Evolutionary conservation across 35 echinoderm and acorn worm species (phyloP), one percentile per base, ranked within the genome.

Genomic region (Heliocidaris tuberculata): DNA sequence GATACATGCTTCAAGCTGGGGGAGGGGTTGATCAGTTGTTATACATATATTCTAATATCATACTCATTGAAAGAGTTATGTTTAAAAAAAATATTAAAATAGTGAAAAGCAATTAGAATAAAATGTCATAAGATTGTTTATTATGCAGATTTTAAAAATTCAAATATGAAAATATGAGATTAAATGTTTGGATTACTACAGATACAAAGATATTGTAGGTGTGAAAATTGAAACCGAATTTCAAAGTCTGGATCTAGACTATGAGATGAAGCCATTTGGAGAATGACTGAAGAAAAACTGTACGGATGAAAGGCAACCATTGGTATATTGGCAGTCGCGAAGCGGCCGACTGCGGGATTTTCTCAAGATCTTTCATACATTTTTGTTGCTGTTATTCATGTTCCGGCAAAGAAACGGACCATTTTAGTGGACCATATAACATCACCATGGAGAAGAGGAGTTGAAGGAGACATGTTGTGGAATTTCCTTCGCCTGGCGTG

Each of bases 401-500:
- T 93, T 93, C 32, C 27, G 19, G 91, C 31, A 49, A n/a, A 59
- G 47, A 93, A 49, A 49, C 3, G 91, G 91, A 93, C 91, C 91
- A 93, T 93, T 50, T 49, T 59, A 59, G 91, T 89, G 91, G 91
- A 93, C 91, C 91, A 52, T 91, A 91, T 93, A 32, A 49, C 50
- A 59, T 59, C 91, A 93, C n/a, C 91, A 93, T 93, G 91, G 91
- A 30, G 47, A 93, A 31, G 48, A 93, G 91, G 16, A 93, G 91
- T 93, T 93, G 50, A 93, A 59, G 91, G 91, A 93, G 87, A 32
- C 9, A 93, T 93, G 91, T 93, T 93, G 91, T 59, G 29, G 48
- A 93, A 93, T 93, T 93, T 93, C 50, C 91, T 93, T 93, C 91
- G 91, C 91, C 91, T 93, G 91, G 91, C 91, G 91, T 93, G 91